Percentiles rank a stretch among this genome's conserved stretches.
Conservation (phyloP, 2,113 vertebrate genomes). For the Ptilonorhynchus violaceus region DNA sequence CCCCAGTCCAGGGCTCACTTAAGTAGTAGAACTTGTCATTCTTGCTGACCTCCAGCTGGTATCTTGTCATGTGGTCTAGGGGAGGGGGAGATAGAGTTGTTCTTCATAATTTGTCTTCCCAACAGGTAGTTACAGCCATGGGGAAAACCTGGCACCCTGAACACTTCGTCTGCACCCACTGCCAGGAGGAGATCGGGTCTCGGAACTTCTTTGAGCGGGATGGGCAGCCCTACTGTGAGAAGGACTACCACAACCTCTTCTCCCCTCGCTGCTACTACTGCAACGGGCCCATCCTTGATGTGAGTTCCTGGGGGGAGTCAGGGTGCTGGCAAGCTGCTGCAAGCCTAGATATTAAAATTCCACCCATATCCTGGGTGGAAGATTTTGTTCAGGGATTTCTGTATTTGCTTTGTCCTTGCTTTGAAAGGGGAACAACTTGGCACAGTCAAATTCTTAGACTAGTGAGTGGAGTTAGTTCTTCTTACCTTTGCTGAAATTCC, state of each 20-base stretch:
- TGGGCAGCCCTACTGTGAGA: slow-evolving; percentile 96
- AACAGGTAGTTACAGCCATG: slow-evolving; percentile 96
- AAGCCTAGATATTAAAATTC: not conserved
- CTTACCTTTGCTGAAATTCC: not conserved
- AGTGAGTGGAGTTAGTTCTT: not conserved
- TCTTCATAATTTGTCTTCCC: not conserved
- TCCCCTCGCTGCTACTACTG: slow-evolving; percentile 98
- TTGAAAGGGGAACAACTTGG: not conserved
- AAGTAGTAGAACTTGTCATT: slow-evolving; percentile 62
- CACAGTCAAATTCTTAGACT: not conserved
- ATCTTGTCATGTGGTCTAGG: slow-evolving; percentile 10
- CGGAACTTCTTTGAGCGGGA: slow-evolving; percentile 98
- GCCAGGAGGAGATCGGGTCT: slow-evolving; percentile 97
- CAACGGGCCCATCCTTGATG: slow-evolving; percentile 96
- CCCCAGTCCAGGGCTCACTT: slow-evolving; percentile 65
- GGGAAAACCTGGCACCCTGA: slow-evolving; percentile 98
- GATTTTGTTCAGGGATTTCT: not conserved
- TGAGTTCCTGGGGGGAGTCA: slow-evolving; percentile 68
- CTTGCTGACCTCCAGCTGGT: slow-evolving; percentile 42
- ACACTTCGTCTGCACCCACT: slow-evolving; percentile 98
- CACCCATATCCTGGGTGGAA: not conserved
- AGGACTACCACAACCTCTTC: slow-evolving; percentile 95
- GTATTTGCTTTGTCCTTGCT: not conserved
- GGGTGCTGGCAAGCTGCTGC: not conserved
- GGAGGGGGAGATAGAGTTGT: not conserved